phyloP scores from a whole-genome alignment of 2,888 invertebrate species.

The Leptinotarsa haldemani region DNA sequence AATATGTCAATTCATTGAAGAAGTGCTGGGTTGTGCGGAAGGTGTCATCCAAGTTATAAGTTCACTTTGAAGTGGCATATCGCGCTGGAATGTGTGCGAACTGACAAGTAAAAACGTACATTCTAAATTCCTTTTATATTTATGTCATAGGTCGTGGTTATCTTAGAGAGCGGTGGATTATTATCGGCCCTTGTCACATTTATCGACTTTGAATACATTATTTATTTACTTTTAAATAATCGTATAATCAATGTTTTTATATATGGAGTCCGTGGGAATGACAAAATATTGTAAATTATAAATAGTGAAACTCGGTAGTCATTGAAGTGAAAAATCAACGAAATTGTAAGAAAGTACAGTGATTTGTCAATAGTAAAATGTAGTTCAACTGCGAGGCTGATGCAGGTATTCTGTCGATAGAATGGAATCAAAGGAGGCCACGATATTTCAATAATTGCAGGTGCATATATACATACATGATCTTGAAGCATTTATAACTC shows the following conservation, averaged over 20 bases:
- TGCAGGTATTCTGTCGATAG: constrained; percentile 32
- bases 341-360: constrained; percentile 28
- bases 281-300: constrained; percentile 8
- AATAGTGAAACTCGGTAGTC: not conserved
- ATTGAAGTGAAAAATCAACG: constrained; percentile 24
- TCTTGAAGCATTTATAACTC: constrained; percentile 27
- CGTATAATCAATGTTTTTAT: too few relatives aligned
- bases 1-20: constrained; percentile 23
- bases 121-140: constrained; percentile 46
- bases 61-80: constrained; percentile 8
- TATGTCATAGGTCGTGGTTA: constrained; percentile 43
- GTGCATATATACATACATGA: constrained; percentile 37
- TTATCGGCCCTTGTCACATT: constrained; percentile 19
- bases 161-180: constrained; percentile 17
- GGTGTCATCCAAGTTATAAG: not conserved
- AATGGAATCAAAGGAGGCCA: constrained; percentile 43
- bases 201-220: constrained; percentile 5
- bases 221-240: constrained; percentile 24
- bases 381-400: constrained; percentile 40
- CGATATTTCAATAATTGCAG: constrained; percentile 43
- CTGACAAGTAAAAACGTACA: constrained; percentile 28
- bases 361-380: constrained; percentile 39
- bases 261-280: not conserved
- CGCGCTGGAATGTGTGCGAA: constrained; percentile 24
- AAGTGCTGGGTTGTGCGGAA: constrained; percentile 16